phyloP scores from a whole-genome alignment of 1,140 invertebrate species.

The Vanessa atalanta region DNA sequence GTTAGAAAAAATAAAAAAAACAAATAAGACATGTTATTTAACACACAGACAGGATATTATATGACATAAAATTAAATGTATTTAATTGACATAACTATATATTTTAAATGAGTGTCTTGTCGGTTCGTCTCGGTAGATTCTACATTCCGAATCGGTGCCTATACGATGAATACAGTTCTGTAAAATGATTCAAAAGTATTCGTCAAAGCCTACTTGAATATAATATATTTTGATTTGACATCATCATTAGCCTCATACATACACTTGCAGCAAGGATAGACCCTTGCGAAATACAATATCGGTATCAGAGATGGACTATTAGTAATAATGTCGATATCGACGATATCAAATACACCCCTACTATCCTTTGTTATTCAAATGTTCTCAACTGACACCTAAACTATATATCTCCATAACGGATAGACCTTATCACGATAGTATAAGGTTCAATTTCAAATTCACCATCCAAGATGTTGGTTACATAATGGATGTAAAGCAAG shows the following conservation, averaged over 20 bases:
- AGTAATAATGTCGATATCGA: background rate
- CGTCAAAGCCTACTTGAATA: too few relatives aligned
- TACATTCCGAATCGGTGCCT: too few relatives aligned
- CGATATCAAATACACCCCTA: background rate
- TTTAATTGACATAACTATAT: too few relatives aligned
- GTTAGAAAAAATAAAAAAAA: too few relatives aligned
- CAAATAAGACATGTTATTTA: too few relatives aligned
- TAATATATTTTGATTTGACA: background rate
- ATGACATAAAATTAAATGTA: too few relatives aligned
- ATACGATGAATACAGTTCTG: too few relatives aligned
- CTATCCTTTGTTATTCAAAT: conserved; percentile 1
- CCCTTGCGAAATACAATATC: background rate
- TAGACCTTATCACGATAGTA: background rate
- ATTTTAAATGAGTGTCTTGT: too few relatives aligned
- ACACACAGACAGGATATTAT: too few relatives aligned
- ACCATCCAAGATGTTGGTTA: background rate
- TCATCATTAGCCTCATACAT: background rate
- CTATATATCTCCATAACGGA: background rate
- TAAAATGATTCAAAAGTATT: too few relatives aligned
- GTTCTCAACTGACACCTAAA: background rate
- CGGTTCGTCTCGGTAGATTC: too few relatives aligned
- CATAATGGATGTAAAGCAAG: background rate
- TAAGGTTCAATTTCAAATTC: background rate
- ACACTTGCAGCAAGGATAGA: background rate
- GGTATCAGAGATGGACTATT: background rate